Base-by-base conservation (phyloP, 2,888 invertebrate genomes). In the Drosophila atripex region DNA sequence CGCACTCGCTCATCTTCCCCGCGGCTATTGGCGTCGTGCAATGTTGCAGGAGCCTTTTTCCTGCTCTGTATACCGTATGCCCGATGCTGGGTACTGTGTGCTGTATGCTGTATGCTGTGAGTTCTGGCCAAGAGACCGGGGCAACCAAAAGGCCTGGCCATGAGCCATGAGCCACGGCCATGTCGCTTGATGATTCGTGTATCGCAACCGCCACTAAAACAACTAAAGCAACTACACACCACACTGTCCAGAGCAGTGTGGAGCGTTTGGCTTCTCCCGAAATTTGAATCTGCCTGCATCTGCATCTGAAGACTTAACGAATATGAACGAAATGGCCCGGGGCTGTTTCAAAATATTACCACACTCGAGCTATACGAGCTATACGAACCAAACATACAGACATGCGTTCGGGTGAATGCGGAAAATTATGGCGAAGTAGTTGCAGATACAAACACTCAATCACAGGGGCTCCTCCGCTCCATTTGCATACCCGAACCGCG, bases 271-370 rank as follows among this genome's bases (percentile, higher is more conserved):
- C 78, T 84, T 84, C 83, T 74, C 79, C 84, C 79, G 74, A 87
- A 85, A 87, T 89, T 89, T 78, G 80, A 88, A 86, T 89, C 88
- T 87, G 88, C 87, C 87, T 43, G 43, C 43, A 43, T 43, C 86
- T 86, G 86, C 87, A 89, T 88, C 88, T 88, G 79, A 84, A 77
- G 80, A 83, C 80, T 84, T 82, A 89, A 89, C 87, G 86, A 88
- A 89, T 88, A 88, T 86, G 84, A 88, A 84, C 88, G 70, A 86
- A 86, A 76, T 61, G 55, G 80, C 89, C 84, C 52, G 63, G 52
- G 88, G 89, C 75, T 55, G 53, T 80, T 82, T 73, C 43, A 75
- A 86, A 86, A 86, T 89, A 84, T 88, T 79, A 79, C 77, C 75
- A 58, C 71, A 68, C 72, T 60, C 61, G 63, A 53, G 63, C 47